A percentile compares a stretch with the other conserved stretches of the same genome.
These are phyloP conservation scores for Xerus inauris DNA, from an alignment of 2,113 vertebrate species.

Conservation along the genomic window DNA sequence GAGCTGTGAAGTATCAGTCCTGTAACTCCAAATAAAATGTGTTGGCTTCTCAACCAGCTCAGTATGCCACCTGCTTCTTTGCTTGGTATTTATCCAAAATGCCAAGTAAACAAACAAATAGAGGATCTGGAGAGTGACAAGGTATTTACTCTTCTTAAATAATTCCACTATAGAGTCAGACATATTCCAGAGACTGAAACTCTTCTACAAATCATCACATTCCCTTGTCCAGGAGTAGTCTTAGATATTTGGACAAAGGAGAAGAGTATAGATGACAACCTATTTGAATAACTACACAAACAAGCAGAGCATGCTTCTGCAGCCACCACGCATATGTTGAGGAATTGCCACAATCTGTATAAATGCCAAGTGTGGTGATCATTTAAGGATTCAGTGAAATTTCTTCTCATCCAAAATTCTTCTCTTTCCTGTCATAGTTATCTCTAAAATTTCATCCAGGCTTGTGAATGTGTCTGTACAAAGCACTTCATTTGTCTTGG, in stretches of 20 bases:
- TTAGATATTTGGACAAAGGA: background rate
- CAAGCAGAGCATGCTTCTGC: background rate
- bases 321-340: background rate
- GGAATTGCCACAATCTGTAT: background rate
- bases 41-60: background rate
- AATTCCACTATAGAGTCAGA: background rate
- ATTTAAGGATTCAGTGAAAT: background rate
- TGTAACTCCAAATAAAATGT: background rate
- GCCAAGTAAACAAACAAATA: background rate
- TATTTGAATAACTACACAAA: background rate
- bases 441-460: background rate
- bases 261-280: background rate
- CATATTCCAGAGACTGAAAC: background rate
- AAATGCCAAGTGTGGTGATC: background rate
- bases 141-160: background rate
- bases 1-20: background rate
- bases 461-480: background rate
- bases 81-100: background rate
- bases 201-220: background rate
- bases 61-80: background rate
- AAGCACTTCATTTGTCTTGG: background rate
- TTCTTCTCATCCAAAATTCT: background rate
- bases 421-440: background rate
- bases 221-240: background rate
- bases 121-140: background rate